phyloP scores from a whole-genome alignment of 2,888 invertebrate genomes.

The Clostera curtula region DNA sequence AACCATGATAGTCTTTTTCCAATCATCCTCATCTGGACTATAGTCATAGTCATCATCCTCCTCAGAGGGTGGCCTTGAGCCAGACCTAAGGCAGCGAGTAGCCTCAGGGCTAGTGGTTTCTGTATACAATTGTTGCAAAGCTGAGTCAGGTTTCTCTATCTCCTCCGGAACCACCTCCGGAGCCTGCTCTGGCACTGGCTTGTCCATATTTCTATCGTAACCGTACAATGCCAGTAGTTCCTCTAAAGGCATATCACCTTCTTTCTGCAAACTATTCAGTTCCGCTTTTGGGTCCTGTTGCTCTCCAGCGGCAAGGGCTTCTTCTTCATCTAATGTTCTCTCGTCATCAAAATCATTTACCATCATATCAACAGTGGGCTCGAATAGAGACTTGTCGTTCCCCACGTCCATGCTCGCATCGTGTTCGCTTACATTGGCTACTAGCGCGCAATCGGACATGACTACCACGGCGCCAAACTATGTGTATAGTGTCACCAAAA shows the following conservation, averaged over 20 bases:
- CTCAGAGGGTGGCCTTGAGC: slow-evolving; percentile 85
- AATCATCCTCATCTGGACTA: slow-evolving; percentile 89
- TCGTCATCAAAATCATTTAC: slow-evolving; percentile 99
- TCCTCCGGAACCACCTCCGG: slow-evolving; percentile 55
- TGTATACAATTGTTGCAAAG: slow-evolving; percentile 59
- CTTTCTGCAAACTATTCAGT: slow-evolving; percentile 90
- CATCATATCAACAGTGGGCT: slow-evolving; percentile 96
- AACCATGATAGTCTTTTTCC: slow-evolving; percentile 97
- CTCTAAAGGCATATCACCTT: slow-evolving; percentile 97
- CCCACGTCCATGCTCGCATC: slow-evolving; percentile 74
- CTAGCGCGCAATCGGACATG: slow-evolving; percentile 74
- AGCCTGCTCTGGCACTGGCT: slow-evolving; percentile 41
- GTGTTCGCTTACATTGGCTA: slow-evolving; percentile 69
- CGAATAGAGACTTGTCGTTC: slow-evolving; percentile 81
- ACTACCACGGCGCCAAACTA: slow-evolving; percentile 51
- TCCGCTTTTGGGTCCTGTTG: slow-evolving; percentile 90
- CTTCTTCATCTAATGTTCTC: slow-evolving; percentile 96
- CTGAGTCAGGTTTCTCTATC: slow-evolving; percentile 62
- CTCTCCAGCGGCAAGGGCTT: slow-evolving; percentile 92
- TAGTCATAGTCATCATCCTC: slow-evolving; percentile 90
- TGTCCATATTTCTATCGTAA: slow-evolving; percentile 73
- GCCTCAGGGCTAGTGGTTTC: slow-evolving; percentile 60
- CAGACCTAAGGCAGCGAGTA: slow-evolving; percentile 69
- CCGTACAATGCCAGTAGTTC: slow-evolving; percentile 93
- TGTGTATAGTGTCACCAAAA: slow-evolving; percentile 44